Evolutionary conservation across 2,797 vertebrate species (phyloP).

Genomic region (Halcyon smyrnensis): DNA sequence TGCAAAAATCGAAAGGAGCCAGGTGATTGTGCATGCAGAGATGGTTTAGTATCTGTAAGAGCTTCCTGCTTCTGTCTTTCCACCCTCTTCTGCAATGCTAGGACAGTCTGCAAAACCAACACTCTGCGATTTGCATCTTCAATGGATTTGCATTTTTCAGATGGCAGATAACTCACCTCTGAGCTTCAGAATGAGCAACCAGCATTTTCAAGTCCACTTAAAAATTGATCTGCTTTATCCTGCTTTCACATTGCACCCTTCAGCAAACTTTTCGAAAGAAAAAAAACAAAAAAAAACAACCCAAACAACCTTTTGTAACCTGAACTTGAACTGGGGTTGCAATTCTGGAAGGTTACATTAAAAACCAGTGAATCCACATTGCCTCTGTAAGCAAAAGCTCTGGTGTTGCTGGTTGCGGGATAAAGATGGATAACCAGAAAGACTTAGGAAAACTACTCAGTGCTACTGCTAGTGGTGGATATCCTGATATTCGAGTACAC

Average conservation of each 20-base stretch:
- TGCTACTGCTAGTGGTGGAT: no score
- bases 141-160: accelerated
- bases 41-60: background rate
- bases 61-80: background rate
- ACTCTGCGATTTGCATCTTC: background rate
- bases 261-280: background rate
- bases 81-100: background rate
- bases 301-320: background rate
- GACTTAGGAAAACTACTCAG: background rate
- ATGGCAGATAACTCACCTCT: background rate
- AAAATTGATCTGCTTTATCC: background rate
- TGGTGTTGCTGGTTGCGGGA: background rate
- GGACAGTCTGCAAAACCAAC: background rate
- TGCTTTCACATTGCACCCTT: background rate
- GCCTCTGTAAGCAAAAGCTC: background rate
- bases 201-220: background rate
- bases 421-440: background rate
- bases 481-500: accelerated
- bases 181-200: background rate
- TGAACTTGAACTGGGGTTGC: background rate
- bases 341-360: background rate
- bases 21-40: background rate
- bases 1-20: background rate
- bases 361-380: background rate
- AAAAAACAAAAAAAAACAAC: background rate